phyloP scores from a whole-genome alignment of 2,113 vertebrate genomes.

The Oryzias celebensis region DNA sequence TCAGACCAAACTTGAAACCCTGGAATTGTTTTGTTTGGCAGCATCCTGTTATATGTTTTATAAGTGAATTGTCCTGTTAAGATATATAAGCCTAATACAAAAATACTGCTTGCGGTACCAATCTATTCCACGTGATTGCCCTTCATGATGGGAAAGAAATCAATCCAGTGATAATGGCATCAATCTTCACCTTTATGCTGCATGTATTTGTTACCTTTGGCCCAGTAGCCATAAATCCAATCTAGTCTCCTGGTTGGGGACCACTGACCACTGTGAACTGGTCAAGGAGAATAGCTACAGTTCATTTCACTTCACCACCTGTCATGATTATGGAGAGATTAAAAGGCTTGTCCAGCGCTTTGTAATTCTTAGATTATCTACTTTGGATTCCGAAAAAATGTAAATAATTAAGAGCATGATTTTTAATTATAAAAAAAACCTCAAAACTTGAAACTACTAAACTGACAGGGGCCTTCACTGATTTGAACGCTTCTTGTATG shows the following conservation, averaged over 20 bases:
- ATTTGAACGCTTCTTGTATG: too few species aligned
- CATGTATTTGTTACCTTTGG: slow-evolving; percentile 82
- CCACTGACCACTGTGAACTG: slow-evolving; percentile 76
- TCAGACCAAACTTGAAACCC: slow-evolving; percentile 11
- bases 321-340: slow-evolving; percentile 66
- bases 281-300: slow-evolving; percentile 77
- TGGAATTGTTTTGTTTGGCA: slow-evolving; percentile 10
- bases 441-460: too few species aligned
- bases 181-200: slow-evolving; percentile 70
- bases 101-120: slow-evolving; percentile 72
- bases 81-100: slow-evolving; percentile 70
- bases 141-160: slow-evolving; percentile 73
- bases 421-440: too few species aligned
- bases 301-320: slow-evolving; percentile 71
- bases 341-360: slow-evolving; percentile 22
- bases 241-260: slow-evolving; percentile 77
- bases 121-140: slow-evolving; percentile 78
- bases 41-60: slow-evolving; percentile 59
- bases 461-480: too few species aligned
- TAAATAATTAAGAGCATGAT: background rate
- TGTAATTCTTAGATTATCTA: background rate
- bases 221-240: slow-evolving; percentile 80
- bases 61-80: slow-evolving; percentile 60
- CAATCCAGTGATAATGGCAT: slow-evolving; percentile 73
- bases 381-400: background rate